Base-by-base conservation (phyloP, 2,797 vertebrate species). In the Phalloptychus januarius region DNA sequence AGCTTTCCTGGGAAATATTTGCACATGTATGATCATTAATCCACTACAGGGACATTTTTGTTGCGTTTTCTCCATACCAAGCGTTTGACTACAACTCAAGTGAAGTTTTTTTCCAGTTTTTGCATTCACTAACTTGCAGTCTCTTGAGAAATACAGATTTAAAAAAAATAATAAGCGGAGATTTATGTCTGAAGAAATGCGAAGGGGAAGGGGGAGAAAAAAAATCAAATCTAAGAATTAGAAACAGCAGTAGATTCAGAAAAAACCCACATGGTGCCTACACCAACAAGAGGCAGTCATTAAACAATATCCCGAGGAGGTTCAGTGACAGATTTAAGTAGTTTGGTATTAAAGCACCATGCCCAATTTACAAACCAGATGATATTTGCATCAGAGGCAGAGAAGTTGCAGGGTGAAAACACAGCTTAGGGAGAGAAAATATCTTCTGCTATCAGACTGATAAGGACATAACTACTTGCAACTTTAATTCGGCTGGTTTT, bases 301-400 rank as follows among this genome's bases (percentile, higher is more conserved):
- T 95, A 92, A 90, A 93, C 86, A 77, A 76, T 91, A 89, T 93
- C 93, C 90, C 0, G 84, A 87, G 91, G 94, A 93, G 85, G 84
- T 88, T 79, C 82, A 77, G 85, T 77, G 88, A 88, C 91, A 85
- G 86, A 85, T 89, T 92, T 83, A 86, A 92, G 87, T 84, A 85
- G 85, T 79, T 89, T 77, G 79, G 77, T 84, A 88, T 93, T 84
- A 91, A 71, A 88, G 46, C 87, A 79, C 86, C 87, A 63, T 77
- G 84, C 79, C 85, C 88, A 90, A 87, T 93, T 92, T 91, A 90
- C 89, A 88, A 90, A 79, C 81, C 87, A 79, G 85, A 90, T 89
- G 81, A 87, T 93, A 88, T 93, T 92, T 92, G 87, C 92, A 91
- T 90, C 90, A 88, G 84, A 86, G 78, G 88, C 71, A 72, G 82